Conservation (phyloP, 2,888 invertebrate species). For the Microctonus hyperodae region DNA sequence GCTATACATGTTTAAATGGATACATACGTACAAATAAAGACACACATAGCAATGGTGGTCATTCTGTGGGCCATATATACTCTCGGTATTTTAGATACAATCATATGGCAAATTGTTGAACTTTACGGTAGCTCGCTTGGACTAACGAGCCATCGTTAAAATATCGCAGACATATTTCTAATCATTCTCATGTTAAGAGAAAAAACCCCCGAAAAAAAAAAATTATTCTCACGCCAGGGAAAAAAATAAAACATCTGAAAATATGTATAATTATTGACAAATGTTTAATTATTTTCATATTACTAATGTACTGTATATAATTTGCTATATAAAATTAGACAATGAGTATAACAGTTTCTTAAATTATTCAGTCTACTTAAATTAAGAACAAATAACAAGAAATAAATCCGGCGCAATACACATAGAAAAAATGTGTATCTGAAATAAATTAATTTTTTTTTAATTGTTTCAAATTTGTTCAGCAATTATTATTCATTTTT, state of each 20-base stretch:
- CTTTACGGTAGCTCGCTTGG: slow-evolving; percentile 12
- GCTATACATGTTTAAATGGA: not conserved
- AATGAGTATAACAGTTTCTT: too few species aligned
- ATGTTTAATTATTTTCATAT: too few species aligned
- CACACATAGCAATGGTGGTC: not conserved
- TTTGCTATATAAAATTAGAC: too few species aligned
- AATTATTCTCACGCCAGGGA: not conserved
- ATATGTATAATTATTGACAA: too few species aligned
- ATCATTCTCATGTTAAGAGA: not conserved
- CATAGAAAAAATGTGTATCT: too few species aligned
- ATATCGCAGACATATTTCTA: not conserved
- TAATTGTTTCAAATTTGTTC: too few species aligned
- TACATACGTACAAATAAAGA: not conserved
- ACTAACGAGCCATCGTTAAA: slow-evolving; percentile 14
- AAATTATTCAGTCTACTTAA: too few species aligned
- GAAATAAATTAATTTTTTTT: too few species aligned
- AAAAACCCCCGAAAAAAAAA: slow-evolving; percentile 34
- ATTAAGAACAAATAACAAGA: too few species aligned
- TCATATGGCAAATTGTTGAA: slow-evolving; percentile 21
- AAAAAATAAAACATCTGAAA: not conserved
- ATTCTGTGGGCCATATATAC: not conserved
- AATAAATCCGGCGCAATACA: too few species aligned
- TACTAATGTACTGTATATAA: too few species aligned
- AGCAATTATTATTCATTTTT: too few species aligned
- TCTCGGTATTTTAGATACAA: slow-evolving; percentile 12